Conservation (phyloP, 2,888 invertebrate genomes). For the Pediacus dermestoides region DNA sequence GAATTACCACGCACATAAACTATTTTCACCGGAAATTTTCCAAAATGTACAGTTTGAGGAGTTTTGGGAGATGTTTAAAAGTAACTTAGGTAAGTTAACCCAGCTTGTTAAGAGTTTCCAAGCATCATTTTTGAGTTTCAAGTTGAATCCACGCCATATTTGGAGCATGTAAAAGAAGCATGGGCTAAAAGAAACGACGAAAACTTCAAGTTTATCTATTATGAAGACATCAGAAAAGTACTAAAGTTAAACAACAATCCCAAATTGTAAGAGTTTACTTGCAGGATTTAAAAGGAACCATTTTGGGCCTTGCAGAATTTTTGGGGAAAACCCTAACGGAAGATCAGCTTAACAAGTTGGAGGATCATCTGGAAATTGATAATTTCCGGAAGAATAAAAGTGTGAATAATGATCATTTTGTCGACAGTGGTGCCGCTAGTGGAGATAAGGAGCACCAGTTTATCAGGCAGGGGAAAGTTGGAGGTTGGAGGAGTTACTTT, state of each 20-base stretch:
- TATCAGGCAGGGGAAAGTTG: conserved; percentile 62
- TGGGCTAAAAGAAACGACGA: conserved; percentile 60
- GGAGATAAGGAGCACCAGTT: conserved; percentile 58
- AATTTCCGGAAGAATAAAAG: conserved; percentile 79
- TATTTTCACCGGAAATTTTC: conserved; percentile 47
- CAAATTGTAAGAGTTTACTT: conserved; percentile 54
- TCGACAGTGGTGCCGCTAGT: conserved; percentile 47
- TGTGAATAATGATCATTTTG: conserved; percentile 54
- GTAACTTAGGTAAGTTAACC: conserved; percentile 57
- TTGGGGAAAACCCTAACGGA: conserved; percentile 56
- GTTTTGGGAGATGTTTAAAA: conserved; percentile 63
- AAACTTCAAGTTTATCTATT: conserved; percentile 69
- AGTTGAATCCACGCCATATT: conserved; percentile 56
- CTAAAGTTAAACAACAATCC: conserved; percentile 1
- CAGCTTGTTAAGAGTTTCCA: conserved; percentile 2
- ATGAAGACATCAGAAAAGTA: conserved; percentile 69
- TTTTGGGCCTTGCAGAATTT: conserved; percentile 59
- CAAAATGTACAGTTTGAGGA: conserved; percentile 37
- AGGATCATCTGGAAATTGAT: conserved; percentile 69
- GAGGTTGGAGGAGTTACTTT: conserved; percentile 36
- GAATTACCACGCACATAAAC: conserved; percentile 63
- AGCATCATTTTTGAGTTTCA: conserved; percentile 7
- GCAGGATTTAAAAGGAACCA: conserved; percentile 55
- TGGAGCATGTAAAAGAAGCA: conserved; percentile 70
- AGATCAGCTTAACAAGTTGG: conserved; percentile 58